Conservation (phyloP, 2,113 vertebrate species). For the Halichoeres trimaculatus region DNA sequence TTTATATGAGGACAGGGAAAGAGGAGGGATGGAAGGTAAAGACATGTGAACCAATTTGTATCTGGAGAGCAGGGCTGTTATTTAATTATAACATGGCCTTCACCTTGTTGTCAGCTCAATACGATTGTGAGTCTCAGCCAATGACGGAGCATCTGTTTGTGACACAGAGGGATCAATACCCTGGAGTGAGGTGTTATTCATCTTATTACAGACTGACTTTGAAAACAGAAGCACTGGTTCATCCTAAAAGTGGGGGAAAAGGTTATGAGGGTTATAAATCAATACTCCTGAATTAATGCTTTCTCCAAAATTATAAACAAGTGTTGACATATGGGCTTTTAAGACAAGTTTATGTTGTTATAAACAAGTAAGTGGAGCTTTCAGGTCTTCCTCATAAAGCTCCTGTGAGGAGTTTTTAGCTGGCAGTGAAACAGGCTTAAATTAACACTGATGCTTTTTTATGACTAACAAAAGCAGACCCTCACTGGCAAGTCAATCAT, state of each 20-base stretch:
- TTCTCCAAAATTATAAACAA: background rate
- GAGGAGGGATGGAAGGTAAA: conserved; percentile 18
- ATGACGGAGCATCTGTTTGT: conserved; percentile 71
- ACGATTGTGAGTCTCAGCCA: conserved; percentile 65
- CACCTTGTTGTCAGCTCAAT: conserved; percentile 69
- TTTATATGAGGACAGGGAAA: background rate
- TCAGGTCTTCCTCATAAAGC: no score
- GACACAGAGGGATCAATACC: conserved; percentile 67
- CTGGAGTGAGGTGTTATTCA: conserved; percentile 49
- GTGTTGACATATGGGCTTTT: no score
- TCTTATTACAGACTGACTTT: conserved; percentile 63
- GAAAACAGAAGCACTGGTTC: conserved; percentile 51
- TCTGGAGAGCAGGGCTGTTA: conserved; percentile 45
- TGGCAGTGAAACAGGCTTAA: no score
- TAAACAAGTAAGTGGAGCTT: no score
- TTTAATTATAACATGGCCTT: conserved; percentile 64
- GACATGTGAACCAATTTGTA: conserved; percentile 54
- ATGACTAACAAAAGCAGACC: no score
- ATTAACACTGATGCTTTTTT: no score
- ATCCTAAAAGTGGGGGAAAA: conserved; percentile 28
- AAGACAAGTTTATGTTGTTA: no score
- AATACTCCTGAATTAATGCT: background rate
- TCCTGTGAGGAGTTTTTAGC: no score
- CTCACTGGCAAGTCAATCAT: no score
- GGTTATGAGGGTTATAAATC: conserved; percentile 15